Evolutionary conservation across 2,113 vertebrate genomes (phyloP), one percentile per base, ranked within the genome.

Genomic region (Zapus hudsonius): DNA sequence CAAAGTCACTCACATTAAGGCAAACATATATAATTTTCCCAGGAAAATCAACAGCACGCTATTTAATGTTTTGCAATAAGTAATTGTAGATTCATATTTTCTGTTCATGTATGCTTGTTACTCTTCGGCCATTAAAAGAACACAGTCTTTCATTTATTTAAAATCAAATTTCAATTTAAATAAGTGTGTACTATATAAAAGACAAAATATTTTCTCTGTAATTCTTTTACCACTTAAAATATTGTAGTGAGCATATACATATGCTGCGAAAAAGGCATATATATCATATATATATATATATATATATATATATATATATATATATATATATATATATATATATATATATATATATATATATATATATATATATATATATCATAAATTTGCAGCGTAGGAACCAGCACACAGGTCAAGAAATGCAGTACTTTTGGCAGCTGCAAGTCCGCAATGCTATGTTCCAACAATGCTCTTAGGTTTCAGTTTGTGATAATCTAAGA

Each of bases 141-240:
- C 64, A 87, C 44, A 61, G 23, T 22, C 7, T 79, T 86, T 57
- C 7, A 67, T 72, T 88, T 92, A 92, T 13, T 87, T 66, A 85
- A 90, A 38, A 88, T 55, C 10, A 85, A 87, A 42, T 76, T 87
- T 90, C 81, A 82, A 82, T 89, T 36, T 95, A 84, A 61, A 47
- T 85, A 16, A 66, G 1, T 0, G 36, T 85, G 11, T 76, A 36
- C 2, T 79, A 0, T 73, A 87, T 89, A 91, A 88, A 64, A 42
- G 42, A 38, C 15, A 66, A 90, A 85, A 72, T 61, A 84, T 10
- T n/a, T 40, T 42, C 2, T 27, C 33, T 27, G 42, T 44, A 29
- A 55, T 69, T 33, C 15, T 38, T 78, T 19, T 29, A 12, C 4
- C 13, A 20, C 52, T 79, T 69, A 23, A 70, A 69, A n/a, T 70